A percentile compares a stretch with the other conserved stretches of the same genome.
Conservation (phyloP, 2,888 invertebrate species). For the Aphodius granarius region DNA sequence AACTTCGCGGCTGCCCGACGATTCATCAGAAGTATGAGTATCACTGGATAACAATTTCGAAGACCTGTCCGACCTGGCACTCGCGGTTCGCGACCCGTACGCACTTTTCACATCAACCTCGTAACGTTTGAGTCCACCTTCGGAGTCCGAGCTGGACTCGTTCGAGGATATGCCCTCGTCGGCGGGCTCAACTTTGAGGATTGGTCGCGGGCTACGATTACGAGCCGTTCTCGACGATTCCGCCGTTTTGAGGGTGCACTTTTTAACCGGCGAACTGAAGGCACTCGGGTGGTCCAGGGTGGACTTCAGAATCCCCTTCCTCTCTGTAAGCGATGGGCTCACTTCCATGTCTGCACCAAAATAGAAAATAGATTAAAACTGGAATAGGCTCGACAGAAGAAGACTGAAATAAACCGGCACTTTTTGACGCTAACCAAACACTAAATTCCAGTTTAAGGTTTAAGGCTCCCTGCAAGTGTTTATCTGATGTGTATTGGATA, state of each 20-base stretch:
- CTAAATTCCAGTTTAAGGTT: neutral
- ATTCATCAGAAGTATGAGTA: slow-evolving; percentile 59
- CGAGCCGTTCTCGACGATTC: slow-evolving; percentile 17
- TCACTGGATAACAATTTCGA: slow-evolving; percentile 28
- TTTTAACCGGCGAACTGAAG: slow-evolving; percentile 28
- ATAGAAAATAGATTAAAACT: neutral
- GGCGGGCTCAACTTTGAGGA: slow-evolving; percentile 38
- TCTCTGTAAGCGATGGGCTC: slow-evolving; percentile 55
- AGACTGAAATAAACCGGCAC: neutral
- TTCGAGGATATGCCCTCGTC: slow-evolving; percentile 53
- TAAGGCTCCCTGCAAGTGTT: neutral
- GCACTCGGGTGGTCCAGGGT: slow-evolving; percentile 56
- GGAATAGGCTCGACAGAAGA: neutral
- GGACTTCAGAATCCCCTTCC: slow-evolving; percentile 57
- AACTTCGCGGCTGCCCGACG: slow-evolving; percentile 67
- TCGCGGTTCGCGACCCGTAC: slow-evolving; percentile 20
- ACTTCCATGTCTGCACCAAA: neutral
- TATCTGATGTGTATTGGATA: no score
- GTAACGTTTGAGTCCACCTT: slow-evolving; percentile 28
- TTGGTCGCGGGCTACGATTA: slow-evolving; percentile 26
- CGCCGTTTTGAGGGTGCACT: slow-evolving; percentile 20
- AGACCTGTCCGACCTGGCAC: slow-evolving; percentile 19
- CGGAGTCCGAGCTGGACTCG: slow-evolving; percentile 48
- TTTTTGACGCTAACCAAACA: neutral
- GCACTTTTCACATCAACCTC: slow-evolving; percentile 22